Conservation (phyloP, 2,797 vertebrate species). For the Sebastes alutus region DNA sequence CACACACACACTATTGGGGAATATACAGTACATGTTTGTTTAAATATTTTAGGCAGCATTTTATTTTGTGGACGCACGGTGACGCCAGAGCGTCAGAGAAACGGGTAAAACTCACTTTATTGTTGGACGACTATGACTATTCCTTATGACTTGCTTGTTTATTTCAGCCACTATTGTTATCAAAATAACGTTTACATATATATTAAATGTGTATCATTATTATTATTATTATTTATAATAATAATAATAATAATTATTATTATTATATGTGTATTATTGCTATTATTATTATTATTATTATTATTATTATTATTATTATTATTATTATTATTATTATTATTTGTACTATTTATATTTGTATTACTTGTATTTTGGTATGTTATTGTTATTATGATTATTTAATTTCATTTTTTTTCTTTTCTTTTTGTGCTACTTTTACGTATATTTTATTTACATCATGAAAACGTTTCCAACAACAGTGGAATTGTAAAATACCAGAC, state of each 20-base stretch:
- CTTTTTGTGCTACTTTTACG: background rate
- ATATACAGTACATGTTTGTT: background rate
- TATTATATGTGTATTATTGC: background rate
- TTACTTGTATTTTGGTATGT: too few species aligned
- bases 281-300: background rate
- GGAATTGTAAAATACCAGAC: too few species aligned
- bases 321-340: background rate
- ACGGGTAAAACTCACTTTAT: background rate
- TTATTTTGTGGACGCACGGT: constrained; percentile 18
- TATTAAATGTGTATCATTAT: background rate
- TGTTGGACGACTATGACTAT: constrained; percentile 34
- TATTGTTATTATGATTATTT: background rate
- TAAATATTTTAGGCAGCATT: background rate
- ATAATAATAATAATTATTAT: too few species aligned
- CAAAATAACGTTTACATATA: background rate
- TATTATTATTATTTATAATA: background rate
- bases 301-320: background rate
- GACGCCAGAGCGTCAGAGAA: constrained; percentile 21
- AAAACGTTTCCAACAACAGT: background rate
- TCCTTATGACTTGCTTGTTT: background rate
- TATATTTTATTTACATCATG: background rate
- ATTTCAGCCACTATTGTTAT: background rate
- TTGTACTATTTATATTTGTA: background rate
- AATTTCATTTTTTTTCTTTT: background rate
- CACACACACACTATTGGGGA: background rate